Evolutionary conservation across 2,113 vertebrate genomes (phyloP).

Genomic region (Asarcornis scutulata): DNA sequence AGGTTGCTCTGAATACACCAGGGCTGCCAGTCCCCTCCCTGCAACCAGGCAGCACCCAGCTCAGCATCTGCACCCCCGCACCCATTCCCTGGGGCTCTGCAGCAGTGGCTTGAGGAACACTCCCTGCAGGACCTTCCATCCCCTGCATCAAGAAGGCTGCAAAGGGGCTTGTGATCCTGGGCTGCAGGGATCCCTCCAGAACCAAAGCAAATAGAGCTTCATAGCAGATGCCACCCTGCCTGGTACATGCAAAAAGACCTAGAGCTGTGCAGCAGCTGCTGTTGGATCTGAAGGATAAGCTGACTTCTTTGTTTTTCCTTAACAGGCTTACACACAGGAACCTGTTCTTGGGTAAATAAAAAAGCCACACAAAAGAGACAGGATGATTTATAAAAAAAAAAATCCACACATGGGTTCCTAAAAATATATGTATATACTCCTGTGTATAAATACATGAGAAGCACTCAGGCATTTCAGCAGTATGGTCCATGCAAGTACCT

Average conservation of each 20-base stretch:
- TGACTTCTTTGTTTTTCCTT: not conserved
- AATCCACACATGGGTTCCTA: not conserved
- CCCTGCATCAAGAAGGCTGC: not conserved
- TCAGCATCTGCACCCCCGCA: not conserved
- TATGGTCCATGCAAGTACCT: not conserved
- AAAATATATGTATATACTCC: not conserved
- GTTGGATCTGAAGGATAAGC: not conserved
- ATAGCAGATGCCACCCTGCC: not conserved
- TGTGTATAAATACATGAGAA: not conserved
- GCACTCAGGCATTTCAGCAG: not conserved
- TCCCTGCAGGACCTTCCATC: not conserved
- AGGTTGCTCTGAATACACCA: not conserved
- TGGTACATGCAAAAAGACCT: no score
- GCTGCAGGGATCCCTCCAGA: not conserved
- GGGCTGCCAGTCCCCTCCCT: not conserved
- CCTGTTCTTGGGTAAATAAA: not conserved
- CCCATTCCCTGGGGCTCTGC: fast-evolving
- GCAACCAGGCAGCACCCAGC: not conserved
- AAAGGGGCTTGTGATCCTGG: not conserved
- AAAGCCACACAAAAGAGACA: not conserved
- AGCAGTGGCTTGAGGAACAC: not conserved
- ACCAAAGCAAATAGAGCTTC: not conserved
- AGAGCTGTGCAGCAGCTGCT: not conserved
- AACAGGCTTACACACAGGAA: fast-evolving
- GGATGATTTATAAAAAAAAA: not conserved